Percentiles rank a stretch among this genome's conserved stretches.
These are phyloP conservation scores for Tympanoctomys barrerae DNA, from an alignment of 2,797 vertebrate species.

Conservation along the genomic window DNA sequence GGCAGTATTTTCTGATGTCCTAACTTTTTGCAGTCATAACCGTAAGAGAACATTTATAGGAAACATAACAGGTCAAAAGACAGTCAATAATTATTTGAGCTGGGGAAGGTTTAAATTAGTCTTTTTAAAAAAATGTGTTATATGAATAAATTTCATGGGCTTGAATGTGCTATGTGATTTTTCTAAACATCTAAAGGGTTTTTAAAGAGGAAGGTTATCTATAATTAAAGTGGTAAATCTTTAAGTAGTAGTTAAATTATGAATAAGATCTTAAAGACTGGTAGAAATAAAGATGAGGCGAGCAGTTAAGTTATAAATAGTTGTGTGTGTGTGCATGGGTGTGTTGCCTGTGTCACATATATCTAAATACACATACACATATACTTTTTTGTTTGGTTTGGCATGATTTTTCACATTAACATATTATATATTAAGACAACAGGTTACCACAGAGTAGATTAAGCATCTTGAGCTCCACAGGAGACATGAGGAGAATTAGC, in stretches of 20 bases:
- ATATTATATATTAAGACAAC: conserved; percentile 9
- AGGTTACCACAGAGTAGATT: not conserved
- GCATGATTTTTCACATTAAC: conserved; percentile 36
- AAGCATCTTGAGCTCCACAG: not conserved
- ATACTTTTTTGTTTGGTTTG: not conserved
- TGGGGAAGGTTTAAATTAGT: conserved; percentile 50
- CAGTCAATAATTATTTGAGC: conserved; percentile 22
- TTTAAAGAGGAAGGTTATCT: conserved; percentile 71
- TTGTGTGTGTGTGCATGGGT: not conserved
- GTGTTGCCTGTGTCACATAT: too few species aligned
- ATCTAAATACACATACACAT: not conserved
- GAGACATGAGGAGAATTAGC: not conserved
- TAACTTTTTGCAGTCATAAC: conserved; percentile 39
- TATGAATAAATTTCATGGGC: conserved; percentile 63
- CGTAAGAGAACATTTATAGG: not conserved
- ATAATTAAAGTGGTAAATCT: conserved; percentile 76
- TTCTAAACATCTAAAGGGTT: conserved; percentile 68
- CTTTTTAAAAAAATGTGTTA: conserved; percentile 54
- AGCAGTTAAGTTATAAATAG: conserved; percentile 1
- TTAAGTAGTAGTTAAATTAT: conserved; percentile 73
- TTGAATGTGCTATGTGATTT: conserved; percentile 30
- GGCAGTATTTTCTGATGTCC: not conserved
- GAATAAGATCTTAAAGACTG: conserved; percentile 63
- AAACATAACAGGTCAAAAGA: conserved; percentile 24
- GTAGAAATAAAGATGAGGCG: conserved; percentile 45